Base-by-base conservation (phyloP, 2,113 vertebrate genomes). In the Rhabdornis inornatus region DNA sequence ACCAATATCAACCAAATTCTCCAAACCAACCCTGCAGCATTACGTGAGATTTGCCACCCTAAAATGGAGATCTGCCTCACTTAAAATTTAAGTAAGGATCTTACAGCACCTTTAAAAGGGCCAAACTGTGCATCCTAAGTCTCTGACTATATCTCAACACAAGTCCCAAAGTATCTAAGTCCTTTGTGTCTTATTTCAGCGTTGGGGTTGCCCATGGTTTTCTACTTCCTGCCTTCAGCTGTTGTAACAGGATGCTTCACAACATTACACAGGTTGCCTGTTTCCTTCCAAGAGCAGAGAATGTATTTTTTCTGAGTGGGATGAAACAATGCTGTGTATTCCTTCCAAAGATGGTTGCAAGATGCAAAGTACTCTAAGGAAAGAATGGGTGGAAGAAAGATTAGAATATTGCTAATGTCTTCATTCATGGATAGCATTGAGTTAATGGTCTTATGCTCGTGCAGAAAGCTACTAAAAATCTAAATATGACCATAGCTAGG, bases 281-380 rank as follows among this genome's bases (percentile, higher is more conserved):
- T 44, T 92, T 77, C 72, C 72, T 94, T 90, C 69, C 65, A 75
- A 90, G 69, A 69, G 45, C 44, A 83, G 56, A 76, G 64, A 90
- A 90, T 49, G n/a, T 68, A 60, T 68, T 87, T 89, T 44, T 17
- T 37, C 92, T 90, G 72, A 45, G 76, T 89, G 90, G 86, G 80
- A 92, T 87, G 80, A 90, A 86, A 82, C 53, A 90, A 84, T 47
- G 69, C 61, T 75, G 12, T 64, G 53, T 69, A 76, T 92, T 89
- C 57, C 83, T 93, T 84, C 49, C 79, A 90, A 93, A 83, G 69
- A 68, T 13, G 53, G 53, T 3, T 91, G 60, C 70, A 80, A 83
- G 65, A 52, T 69, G 39, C 56, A 81, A 92, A 75, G 70, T 37
- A 55, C 24, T 35, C 64, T 9, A 83, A 52, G 47, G 49, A 20